Evolutionary conservation across 2,797 vertebrate species (phyloP), one percentile per base, ranked within the genome.

Genomic region (Syngnathus acus): DNA sequence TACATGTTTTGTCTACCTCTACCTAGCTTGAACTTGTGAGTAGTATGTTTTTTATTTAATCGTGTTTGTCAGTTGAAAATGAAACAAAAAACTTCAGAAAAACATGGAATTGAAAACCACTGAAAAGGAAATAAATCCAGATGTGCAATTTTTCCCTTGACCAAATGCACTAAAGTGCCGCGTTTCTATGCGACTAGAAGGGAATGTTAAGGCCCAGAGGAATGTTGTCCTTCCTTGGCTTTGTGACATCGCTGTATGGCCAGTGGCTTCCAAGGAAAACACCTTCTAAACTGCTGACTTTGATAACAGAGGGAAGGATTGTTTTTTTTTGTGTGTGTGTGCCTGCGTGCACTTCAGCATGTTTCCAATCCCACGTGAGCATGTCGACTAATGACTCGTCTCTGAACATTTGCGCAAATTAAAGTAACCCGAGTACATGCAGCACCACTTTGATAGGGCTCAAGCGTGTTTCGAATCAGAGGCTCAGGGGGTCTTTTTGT

Each of bases 241-340:
- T 73, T 79, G 69, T 69, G 75, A 72, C 78, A 80, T 70, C 73
- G 21, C n/a, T 3, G 65, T 73, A 62, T 70, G 66, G 65, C 71
- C 59, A 5, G 69, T 81, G 67, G 66, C 42, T 65, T 84, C 85
- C 85, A 87, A 88, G 42, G 67, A 79, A 89, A 89, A 86, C 78
- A 84, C 73, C 66, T 69, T 60, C 37, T 66, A 79, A 81, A 80
- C 77, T 73, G 76, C 68, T 79, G 77, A 82, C 73, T 81, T 72
- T 87, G 79, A 90, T 88, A 86, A 83, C 61, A 67, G 70, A 43
- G 55, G 39, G 71, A 70, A 82, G 50, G 21, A 37, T 58, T 1
- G 55, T 16, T 11, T 51, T 48, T 21, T 51, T 51, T 51, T 0
- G 2, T 32, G 2, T 32, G 32, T 32, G 32, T 76, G 72, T 79